A percentile compares a stretch with the other conserved stretches of the same genome.
phyloP scores from a whole-genome alignment of 1,140 invertebrate species.

The Samia ricini region DNA sequence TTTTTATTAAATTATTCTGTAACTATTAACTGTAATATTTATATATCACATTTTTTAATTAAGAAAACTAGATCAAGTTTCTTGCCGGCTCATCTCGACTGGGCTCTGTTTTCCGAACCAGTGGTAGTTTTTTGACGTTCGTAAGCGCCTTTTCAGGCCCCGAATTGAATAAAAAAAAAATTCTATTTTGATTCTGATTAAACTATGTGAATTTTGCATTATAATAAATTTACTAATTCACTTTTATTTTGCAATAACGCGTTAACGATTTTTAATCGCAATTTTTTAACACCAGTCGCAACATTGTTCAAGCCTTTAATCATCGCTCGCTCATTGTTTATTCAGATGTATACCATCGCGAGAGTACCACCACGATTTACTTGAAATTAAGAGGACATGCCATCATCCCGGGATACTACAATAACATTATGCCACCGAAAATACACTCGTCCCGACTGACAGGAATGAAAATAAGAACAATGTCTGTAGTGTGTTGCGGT shows the following conservation, averaged over 20 bases:
- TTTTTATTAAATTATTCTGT: too few relatives aligned
- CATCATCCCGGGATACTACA: conserved; percentile 63
- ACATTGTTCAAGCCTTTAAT: conserved; percentile 38
- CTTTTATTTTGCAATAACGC: background rate
- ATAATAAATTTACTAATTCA: background rate
- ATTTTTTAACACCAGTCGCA: conserved; percentile 14
- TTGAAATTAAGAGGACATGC: conserved; percentile 71
- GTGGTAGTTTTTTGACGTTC: too few relatives aligned
- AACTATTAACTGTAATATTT: too few relatives aligned
- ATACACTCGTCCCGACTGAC: conserved; percentile 55
- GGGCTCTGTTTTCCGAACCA: too few relatives aligned
- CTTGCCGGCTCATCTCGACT: too few relatives aligned
- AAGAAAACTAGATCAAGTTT: too few relatives aligned
- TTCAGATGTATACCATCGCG: conserved; percentile 70
- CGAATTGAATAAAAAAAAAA: background rate
- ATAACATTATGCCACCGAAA: conserved; percentile 66
- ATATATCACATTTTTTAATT: too few relatives aligned
- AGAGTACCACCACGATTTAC: conserved; percentile 66
- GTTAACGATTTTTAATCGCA: background rate
- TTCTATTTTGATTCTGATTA: background rate
- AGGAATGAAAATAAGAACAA: conserved; percentile 54
- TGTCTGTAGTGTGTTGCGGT: conserved; percentile 22
- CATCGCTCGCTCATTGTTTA: conserved; percentile 50
- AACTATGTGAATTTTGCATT: background rate
- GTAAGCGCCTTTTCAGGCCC: too few relatives aligned